A percentile compares a stretch with the other conserved stretches of the same genome.
Evolutionary conservation across 2,113 vertebrate species (phyloP).

Genomic region (Turdus rufiventris): DNA sequence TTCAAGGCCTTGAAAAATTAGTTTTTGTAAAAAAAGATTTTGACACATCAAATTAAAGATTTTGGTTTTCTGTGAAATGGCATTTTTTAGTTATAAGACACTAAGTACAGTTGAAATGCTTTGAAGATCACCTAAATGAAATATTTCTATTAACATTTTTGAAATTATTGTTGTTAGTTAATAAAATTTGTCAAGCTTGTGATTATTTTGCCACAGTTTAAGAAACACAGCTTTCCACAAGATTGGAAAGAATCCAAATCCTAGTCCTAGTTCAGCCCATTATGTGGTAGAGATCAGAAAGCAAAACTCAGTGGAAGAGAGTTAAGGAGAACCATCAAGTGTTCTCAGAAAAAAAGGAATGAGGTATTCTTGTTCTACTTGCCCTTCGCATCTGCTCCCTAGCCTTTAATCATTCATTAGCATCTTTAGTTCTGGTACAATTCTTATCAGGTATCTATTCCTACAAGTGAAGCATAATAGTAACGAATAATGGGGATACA

Average conservation of each 20-base stretch:
- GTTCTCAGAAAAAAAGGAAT: not conserved
- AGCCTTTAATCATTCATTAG: slow-evolving; percentile 18
- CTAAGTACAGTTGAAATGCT: not conserved
- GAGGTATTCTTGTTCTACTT: not conserved
- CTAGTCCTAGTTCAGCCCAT: not conserved
- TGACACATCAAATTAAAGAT: not conserved
- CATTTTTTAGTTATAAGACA: not conserved
- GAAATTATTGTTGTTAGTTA: not conserved
- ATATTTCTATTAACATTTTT: not conserved
- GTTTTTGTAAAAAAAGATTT: not conserved
- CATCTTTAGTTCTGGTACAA: not conserved
- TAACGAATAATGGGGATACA: not conserved
- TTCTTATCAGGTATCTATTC: not conserved
- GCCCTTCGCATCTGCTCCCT: not conserved
- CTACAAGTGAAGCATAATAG: not conserved
- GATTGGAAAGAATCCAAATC: not conserved
- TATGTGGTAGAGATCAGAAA: not conserved
- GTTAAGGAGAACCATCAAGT: not conserved
- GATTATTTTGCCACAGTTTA: not conserved
- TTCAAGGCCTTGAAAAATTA: not conserved
- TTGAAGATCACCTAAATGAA: not conserved
- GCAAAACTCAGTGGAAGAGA: not conserved
- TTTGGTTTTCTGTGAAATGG: not conserved
- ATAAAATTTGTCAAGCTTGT: not conserved
- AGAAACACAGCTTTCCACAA: not conserved